Base-by-base conservation (phyloP, 2,888 invertebrate species). In the Monopis laevigella region DNA sequence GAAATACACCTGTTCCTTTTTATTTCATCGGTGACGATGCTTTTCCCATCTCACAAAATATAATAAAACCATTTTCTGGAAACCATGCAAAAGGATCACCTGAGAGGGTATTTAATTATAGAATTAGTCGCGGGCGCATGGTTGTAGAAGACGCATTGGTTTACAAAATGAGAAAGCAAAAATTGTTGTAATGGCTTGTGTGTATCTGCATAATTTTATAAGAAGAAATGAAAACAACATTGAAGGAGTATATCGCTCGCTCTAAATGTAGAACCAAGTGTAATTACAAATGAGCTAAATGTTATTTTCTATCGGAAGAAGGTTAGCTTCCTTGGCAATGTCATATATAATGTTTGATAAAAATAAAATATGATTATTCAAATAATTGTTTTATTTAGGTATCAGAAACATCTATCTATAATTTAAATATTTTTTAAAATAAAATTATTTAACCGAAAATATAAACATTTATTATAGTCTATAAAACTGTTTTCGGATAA, bases 1-100 rank as follows among this genome's bases (percentile, higher is more conserved):
- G 49, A 49, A 49, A 46, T 49, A 47, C 46, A 43, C 46, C 45
- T 43, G 47, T 47, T 32, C 49, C 47, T 45, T 48, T 46, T 49
- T 47, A 46, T 48, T 48, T 48, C 41, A 45, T 47, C 42, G 48
- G 47, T 44, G 48, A 48, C 40, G 43, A 48, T 41, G 47, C 45
- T 39, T 45, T 43, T 38, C 44, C 47, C 42, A 48, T 48, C 44
- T 47, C 47, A 42, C 40, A 44, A 17, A 48, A 48, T 43, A 44
- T 47, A 41, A 46, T 46, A 40, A 47, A 49, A 48, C 46, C 45
- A 46, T 47, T 47, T 48, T 47, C 44, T 36, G 47, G 46, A 47
- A 39, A 45, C 40, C 45, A 44, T 43, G 44, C 43, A 43, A 48
- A 48, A 41, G 48, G 48, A 43, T 48, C 45, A 48, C 46, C 46